Evolutionary conservation across 2,797 vertebrate species (phyloP).

Genomic region (Remorina albescens): DNA sequence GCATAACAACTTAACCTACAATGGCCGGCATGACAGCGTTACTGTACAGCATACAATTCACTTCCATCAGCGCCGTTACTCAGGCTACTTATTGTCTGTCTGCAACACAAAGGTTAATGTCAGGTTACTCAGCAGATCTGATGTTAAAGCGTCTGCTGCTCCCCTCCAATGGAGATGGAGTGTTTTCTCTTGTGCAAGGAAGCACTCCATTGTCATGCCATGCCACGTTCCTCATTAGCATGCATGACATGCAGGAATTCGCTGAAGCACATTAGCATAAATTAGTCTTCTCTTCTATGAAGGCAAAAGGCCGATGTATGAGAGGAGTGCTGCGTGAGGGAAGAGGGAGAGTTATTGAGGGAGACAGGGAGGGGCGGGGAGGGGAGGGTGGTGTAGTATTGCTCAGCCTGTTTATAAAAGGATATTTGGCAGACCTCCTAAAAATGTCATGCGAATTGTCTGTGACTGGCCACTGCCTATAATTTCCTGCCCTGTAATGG

Average conservation of each 20-base stretch:
- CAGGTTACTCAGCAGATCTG: conserved; percentile 81
- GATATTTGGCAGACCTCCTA: conserved; percentile 69
- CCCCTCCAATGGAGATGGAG: conserved; percentile 47
- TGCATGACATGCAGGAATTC: conserved; percentile 83
- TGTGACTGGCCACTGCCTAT: conserved; percentile 87
- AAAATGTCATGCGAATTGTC: conserved; percentile 69
- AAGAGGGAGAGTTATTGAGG: conserved; percentile 5
- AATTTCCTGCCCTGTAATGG: conserved; percentile 89
- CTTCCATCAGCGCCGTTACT: conserved; percentile 56
- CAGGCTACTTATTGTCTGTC: conserved; percentile 48
- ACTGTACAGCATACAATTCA: conserved; percentile 20
- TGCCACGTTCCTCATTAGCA: conserved; percentile 76
- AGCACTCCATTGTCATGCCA: conserved; percentile 66
- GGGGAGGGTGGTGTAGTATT: conserved; percentile 42
- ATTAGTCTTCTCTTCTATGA: conserved; percentile 72
- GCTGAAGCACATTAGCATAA: conserved; percentile 75
- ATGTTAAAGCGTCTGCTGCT: conserved; percentile 37
- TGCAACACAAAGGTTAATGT: conserved; percentile 63
- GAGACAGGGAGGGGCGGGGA: not conserved
- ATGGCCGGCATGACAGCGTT: conserved; percentile 15
- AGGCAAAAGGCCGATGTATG: conserved; percentile 62
- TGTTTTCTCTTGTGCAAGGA: conserved; percentile 34
- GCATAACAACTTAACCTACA: conserved; percentile 27
- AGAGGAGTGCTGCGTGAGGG: conserved; percentile 26
- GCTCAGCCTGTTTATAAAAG: conserved; percentile 66